These are phyloP conservation scores for Peromyscus polionotus DNA, from an alignment of 2,113 vertebrate species.

Conservation along the genomic window DNA sequence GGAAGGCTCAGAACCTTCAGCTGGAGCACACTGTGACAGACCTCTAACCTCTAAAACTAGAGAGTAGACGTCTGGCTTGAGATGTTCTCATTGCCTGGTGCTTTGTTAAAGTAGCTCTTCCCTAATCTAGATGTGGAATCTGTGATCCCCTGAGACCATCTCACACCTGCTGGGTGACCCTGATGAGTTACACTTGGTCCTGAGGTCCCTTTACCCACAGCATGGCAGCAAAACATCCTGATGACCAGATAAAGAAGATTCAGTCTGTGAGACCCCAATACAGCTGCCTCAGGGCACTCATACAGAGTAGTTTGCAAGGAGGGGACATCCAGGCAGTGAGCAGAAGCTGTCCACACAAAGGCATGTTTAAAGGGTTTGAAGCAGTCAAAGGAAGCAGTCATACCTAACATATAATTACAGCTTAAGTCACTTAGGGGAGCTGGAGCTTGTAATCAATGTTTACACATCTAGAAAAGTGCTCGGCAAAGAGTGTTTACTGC, in stretches of 20 bases:
- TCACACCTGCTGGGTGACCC: not conserved
- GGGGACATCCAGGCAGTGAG: not conserved
- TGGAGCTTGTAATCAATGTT: not conserved
- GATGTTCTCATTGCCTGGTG: not conserved
- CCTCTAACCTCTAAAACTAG: not conserved
- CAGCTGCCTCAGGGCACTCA: not conserved
- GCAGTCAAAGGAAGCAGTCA: not conserved
- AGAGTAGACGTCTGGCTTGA: not conserved
- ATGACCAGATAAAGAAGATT: not conserved
- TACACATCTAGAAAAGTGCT: not conserved
- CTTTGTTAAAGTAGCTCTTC: no score
- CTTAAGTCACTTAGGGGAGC: not conserved
- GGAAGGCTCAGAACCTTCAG: not conserved
- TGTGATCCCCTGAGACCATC: not conserved
- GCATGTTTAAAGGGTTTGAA: no score
- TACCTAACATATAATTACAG: not conserved
- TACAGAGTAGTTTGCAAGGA: not conserved
- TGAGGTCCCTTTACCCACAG: not conserved
- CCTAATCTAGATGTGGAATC: not conserved
- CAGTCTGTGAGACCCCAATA: rapidly evolving
- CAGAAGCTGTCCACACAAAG: not conserved
- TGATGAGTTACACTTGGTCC: not conserved
- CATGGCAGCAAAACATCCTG: not conserved
- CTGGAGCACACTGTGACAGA: not conserved
- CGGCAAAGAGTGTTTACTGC: not conserved